These are phyloP conservation scores for Dexiosoma caninum DNA, from an alignment of 2,888 invertebrate genomes.

Conservation along the genomic window DNA sequence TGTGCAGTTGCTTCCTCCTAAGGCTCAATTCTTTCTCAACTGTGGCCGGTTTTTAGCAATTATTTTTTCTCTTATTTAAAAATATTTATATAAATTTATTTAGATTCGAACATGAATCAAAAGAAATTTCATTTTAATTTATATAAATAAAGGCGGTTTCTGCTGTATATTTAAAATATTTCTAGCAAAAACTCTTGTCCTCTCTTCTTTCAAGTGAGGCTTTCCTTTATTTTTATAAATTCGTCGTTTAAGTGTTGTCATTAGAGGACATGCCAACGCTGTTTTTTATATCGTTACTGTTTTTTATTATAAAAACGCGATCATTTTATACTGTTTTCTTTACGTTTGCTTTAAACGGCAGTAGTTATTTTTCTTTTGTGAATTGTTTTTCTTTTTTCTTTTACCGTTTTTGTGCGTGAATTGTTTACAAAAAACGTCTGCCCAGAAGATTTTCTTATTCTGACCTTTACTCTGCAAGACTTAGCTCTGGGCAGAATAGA, in stretches of 20 bases:
- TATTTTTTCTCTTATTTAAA: not conserved
- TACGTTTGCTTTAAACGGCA: conserved; percentile 22
- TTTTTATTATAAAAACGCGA: conserved; percentile 53
- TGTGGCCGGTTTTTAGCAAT: no score
- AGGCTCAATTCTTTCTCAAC: conserved; percentile 17
- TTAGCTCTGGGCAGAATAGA: conserved; percentile 77
- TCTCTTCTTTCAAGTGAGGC: not conserved
- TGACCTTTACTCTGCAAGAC: conserved; percentile 72
- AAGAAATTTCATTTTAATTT: conserved; percentile 17
- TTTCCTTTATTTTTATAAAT: conserved; percentile 53
- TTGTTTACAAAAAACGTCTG: conserved; percentile 78
- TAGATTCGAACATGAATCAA: conserved; percentile 30
- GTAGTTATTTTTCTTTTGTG: conserved; percentile 5
- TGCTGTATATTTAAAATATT: not conserved
- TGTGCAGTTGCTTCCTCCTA: conserved; percentile 15
- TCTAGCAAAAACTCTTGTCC: conserved; percentile 11
- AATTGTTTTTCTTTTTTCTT: conserved; percentile 63
- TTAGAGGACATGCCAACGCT: conserved; percentile 40
- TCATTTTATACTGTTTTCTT: conserved; percentile 51
- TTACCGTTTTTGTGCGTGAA: conserved; percentile 78
- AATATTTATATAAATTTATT: not conserved
- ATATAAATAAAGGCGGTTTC: conserved; percentile 51
- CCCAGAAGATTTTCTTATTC: conserved; percentile 68
- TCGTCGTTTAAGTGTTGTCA: conserved; percentile 43
- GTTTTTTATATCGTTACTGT: conserved; percentile 56